These are phyloP conservation scores for Ictidomys tridecemlineatus DNA, from an alignment of 2,113 vertebrate genomes.

Conservation along the genomic window DNA sequence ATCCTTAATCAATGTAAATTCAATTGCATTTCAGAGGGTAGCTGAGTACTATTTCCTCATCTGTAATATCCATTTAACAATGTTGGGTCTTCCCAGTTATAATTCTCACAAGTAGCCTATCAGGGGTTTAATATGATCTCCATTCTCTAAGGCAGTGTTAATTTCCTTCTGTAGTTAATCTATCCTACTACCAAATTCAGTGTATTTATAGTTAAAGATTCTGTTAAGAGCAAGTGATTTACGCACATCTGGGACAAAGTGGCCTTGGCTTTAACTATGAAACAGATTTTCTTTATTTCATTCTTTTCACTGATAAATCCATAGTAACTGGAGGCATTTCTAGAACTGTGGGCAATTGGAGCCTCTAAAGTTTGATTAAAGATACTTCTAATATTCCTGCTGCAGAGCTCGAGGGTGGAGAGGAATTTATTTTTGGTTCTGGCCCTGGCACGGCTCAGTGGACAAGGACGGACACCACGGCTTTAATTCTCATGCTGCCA, in stretches of 20 bases:
- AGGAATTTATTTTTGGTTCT: constrained; percentile 70
- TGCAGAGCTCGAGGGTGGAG: constrained; percentile 67
- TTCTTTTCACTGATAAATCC: constrained; percentile 90
- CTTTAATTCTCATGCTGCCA: neutral
- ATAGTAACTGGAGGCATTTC: constrained; percentile 88
- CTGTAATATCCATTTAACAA: constrained; percentile 89
- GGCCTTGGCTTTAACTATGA: constrained; percentile 88
- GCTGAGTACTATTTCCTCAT: constrained; percentile 78
- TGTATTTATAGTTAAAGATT: constrained; percentile 92
- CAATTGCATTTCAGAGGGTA: constrained; percentile 74
- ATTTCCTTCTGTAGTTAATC: constrained; percentile 93
- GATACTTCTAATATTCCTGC: constrained; percentile 81
- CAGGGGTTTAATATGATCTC: constrained; percentile 90
- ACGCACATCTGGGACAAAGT: constrained; percentile 89
- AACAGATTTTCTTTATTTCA: constrained; percentile 89
- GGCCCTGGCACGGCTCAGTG: neutral
- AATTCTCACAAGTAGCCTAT: constrained; percentile 88
- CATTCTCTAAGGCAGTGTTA: constrained; percentile 89
- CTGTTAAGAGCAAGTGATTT: constrained; percentile 91
- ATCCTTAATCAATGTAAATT: constrained; percentile 75
- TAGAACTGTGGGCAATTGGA: constrained; percentile 86
- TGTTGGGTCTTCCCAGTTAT: constrained; percentile 87
- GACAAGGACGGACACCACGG: neutral
- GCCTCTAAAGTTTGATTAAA: constrained; percentile 86
- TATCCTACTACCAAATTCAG: constrained; percentile 89